Evolutionary conservation across 2,888 invertebrate species (phyloP), one percentile per base, ranked within the genome.

Genomic region (Lycophotia porphyrea): DNA sequence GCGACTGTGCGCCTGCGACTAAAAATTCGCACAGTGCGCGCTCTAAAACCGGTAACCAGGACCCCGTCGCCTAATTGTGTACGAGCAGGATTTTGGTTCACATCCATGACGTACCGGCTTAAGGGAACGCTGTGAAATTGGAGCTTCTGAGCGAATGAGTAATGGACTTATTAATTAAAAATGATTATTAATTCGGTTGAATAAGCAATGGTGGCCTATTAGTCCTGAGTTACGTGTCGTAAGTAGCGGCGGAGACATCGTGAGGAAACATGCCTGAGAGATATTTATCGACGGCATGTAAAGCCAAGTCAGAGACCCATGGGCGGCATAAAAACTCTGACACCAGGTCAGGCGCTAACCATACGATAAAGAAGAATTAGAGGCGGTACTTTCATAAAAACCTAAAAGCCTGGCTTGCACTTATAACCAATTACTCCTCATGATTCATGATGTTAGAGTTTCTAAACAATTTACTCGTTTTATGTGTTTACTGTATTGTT

Each of bases 21-120:
- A 73, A 87, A 65, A 44, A 72, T 34, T 82, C 79, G 80, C 73
- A 63, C 42, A 69, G 76, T 84, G 61, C 69, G 84, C 21, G 65
- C 61, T 11, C 64, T n/a, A 39, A 85, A 84, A 86, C 60, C 65
- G 44, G 60, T 76, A 52, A 74, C 79, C 83, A 82, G 77, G 73
- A 79, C 49, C 81, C 86, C 84, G 78, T 76, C 85, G 70, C 88
- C 90, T 93, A 93, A 94, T 94, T 93, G 93, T 90, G 90, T 85
- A 87, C 86, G 86, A 88, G 87, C 85, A 86, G 89, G 91, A 91
- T 92, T 93, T 91, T 89, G 91, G 91, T 91, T 85, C 89, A 87
- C 89, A 80, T 90, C 90, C 87, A 78, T 90, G 91, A 89, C 89
- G 82, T 88, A 24, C 63, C 11, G 44, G 76, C 64, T 85, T 84